A percentile compares a stretch with the other conserved stretches of the same genome.
Evolutionary conservation across 2,888 invertebrate genomes (phyloP).

Genomic region (Melieria crassipennis): DNA sequence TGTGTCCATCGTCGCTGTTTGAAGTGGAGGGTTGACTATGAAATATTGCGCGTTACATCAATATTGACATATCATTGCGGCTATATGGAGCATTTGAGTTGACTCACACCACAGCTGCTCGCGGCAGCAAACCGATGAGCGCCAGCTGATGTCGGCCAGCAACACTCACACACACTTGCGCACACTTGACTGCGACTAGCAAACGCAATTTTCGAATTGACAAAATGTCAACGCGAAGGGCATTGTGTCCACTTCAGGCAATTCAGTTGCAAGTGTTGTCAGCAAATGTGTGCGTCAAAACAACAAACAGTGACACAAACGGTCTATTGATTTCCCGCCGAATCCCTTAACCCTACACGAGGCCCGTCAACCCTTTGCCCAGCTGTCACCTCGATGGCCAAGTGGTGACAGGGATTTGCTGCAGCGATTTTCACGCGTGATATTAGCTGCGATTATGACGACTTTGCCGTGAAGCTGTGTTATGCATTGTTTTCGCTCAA

Average conservation of each 20-base stretch:
- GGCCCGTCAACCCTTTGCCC: constrained; percentile 38
- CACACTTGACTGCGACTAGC: too few species aligned
- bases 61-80: constrained; percentile 25
- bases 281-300: background rate
- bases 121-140: constrained; percentile 22
- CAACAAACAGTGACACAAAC: background rate
- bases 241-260: constrained; percentile 19
- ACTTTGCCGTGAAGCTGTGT: constrained; percentile 30
- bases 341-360: background rate
- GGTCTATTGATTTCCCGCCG: background rate
- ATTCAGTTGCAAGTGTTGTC: constrained; percentile 25
- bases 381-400: constrained; percentile 21
- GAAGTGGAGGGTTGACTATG: too few species aligned
- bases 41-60: background rate
- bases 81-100: background rate
- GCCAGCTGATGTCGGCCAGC: constrained; percentile 32
- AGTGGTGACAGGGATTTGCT: constrained; percentile 40
- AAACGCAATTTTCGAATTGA: constrained; percentile 24
- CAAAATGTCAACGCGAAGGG: constrained; percentile 25
- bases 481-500: constrained; percentile 39
- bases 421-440: constrained; percentile 43
- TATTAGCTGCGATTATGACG: constrained; percentile 44
- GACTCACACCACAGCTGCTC: constrained; percentile 1
- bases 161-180: constrained; percentile 4
- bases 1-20: too few species aligned